Evolutionary conservation across 2,888 invertebrate genomes (phyloP).

Genomic region (Lumbricus terrestris): DNA sequence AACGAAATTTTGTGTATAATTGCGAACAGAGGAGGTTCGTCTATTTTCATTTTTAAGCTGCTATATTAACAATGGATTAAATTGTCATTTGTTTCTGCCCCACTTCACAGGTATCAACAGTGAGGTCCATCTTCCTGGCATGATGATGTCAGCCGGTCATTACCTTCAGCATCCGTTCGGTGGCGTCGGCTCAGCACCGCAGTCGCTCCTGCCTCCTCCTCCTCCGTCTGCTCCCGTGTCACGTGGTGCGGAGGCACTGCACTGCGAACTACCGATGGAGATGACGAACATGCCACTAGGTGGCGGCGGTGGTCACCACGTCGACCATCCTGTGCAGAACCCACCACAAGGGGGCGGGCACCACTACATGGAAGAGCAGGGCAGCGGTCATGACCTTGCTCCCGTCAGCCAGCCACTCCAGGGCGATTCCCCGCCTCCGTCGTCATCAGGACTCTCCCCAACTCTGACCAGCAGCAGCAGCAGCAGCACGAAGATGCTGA

Average conservation of each 20-base stretch:
- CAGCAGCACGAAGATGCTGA: constrained; percentile 11
- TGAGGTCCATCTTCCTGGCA: not conserved
- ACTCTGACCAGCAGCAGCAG: no score
- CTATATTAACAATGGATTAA: not conserved
- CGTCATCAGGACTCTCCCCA: constrained; percentile 24
- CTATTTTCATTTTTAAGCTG: not conserved
- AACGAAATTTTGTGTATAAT: not conserved
- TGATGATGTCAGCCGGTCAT: constrained; percentile 13
- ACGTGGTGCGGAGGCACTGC: not conserved
- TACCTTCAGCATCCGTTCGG: not conserved
- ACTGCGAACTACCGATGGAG: constrained; percentile 12
- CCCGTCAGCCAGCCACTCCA: constrained; percentile 27
- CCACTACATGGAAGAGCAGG: not conserved
- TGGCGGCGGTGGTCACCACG: constrained; percentile 25
- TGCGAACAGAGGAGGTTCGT: not conserved
- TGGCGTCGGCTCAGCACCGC: not conserved
- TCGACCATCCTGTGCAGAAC: constrained; percentile 17
- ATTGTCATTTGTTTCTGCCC: no score
- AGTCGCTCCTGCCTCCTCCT: not conserved
- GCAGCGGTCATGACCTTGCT: constrained; percentile 13
- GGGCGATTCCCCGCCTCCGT: constrained; percentile 28
- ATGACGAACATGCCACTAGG: constrained; percentile 23
- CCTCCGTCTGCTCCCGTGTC: no score
- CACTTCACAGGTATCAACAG: not conserved
- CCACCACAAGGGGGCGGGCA: constrained; percentile 4